A percentile compares a stretch with the other conserved stretches of the same genome.
Evolutionary conservation across 2,113 vertebrate species (phyloP).

Genomic region (Entelurus aequoreus): DNA sequence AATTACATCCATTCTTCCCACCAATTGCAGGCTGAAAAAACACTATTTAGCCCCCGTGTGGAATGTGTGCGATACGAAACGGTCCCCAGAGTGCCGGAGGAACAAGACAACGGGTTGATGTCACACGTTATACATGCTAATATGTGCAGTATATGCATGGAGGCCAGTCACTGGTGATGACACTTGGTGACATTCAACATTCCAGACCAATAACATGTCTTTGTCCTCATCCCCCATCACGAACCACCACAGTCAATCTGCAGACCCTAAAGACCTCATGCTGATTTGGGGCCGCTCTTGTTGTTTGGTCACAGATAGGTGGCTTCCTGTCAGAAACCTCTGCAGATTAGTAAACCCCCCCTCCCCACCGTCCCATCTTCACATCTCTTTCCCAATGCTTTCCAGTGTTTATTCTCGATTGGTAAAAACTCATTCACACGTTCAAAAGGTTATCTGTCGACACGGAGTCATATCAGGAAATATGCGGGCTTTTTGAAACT

Average conservation of each 20-base stretch:
- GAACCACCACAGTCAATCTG: conserved; percentile 16
- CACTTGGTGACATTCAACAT: conserved; percentile 46
- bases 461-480: too few relatives aligned
- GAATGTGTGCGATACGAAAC: conserved; percentile 10
- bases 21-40: conserved; percentile 53
- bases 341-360: conserved; percentile 37
- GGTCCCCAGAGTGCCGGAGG: too few relatives aligned
- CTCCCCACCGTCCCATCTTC: conserved; percentile 23
- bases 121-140: background rate
- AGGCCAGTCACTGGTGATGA: conserved; percentile 19
- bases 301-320: conserved; percentile 56
- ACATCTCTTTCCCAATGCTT: conserved; percentile 30
- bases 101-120: too few relatives aligned
- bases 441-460: too few relatives aligned
- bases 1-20: conserved; percentile 63
- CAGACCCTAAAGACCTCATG: too few relatives aligned
- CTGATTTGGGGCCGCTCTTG: conserved; percentile 41
- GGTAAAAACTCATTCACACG: conserved; percentile 21
- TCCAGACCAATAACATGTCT: conserved; percentile 38
- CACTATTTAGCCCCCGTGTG: conserved; percentile 45
- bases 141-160: too few relatives aligned
- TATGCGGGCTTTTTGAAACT: too few relatives aligned
- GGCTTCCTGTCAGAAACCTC: conserved; percentile 53
- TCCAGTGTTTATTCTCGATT: conserved; percentile 24
- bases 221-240: conserved; percentile 33